Percentiles rank a stretch among this genome's conserved stretches.
Conservation (phyloP, 2,113 vertebrate species). For the Centrocercus urophasianus region DNA sequence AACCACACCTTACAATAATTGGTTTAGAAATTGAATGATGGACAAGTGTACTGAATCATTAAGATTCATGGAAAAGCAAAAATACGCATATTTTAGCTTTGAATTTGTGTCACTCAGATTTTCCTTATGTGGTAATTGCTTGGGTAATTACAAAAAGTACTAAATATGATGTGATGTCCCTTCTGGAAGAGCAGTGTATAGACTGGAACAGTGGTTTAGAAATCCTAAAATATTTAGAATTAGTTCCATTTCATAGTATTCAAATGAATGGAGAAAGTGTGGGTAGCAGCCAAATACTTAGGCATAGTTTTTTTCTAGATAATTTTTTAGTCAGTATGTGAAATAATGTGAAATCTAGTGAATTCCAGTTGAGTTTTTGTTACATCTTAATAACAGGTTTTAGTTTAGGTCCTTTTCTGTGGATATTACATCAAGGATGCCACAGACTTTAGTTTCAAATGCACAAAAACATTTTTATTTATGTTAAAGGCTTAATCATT, state of each 20-base stretch:
- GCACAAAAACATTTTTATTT: not conserved
- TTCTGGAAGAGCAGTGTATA: not conserved
- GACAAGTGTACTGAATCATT: not conserved
- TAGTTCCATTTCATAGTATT: not conserved
- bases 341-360: not conserved
- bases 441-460: not conserved
- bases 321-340: not conserved
- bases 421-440: not conserved
- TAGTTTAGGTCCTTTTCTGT: not conserved
- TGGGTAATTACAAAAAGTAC: not conserved
- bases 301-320: not conserved
- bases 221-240: not conserved
- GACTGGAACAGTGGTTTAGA: not conserved
- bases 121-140: not conserved
- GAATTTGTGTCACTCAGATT: not conserved
- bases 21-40: not conserved
- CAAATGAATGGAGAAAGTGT: not conserved
- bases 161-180: not conserved
- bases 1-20: not conserved
- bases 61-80: not conserved
- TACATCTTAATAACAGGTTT: not conserved
- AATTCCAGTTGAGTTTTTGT: not conserved
- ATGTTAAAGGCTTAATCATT: fast-evolving
- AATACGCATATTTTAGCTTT: not conserved
- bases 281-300: not conserved